Percentiles rank a stretch among this genome's conserved stretches.
Conservation (phyloP, 2,113 vertebrate species). For the Pipra filicauda region DNA sequence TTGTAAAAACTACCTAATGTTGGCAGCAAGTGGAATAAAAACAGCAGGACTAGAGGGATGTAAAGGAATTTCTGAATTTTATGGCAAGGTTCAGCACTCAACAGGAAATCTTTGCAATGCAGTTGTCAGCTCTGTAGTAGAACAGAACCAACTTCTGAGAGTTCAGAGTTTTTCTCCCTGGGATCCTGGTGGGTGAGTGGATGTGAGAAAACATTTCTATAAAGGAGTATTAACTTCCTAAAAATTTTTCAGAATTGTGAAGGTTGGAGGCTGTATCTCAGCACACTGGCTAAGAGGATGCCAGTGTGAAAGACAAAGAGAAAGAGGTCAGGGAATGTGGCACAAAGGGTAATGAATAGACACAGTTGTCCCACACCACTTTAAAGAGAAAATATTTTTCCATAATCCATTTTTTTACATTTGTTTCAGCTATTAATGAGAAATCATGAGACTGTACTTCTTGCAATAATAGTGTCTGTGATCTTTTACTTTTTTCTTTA, state of each 20-base stretch:
- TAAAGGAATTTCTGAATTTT: slow-evolving; percentile 20
- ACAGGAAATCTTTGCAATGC: neutral
- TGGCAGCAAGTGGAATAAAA: slow-evolving; percentile 1
- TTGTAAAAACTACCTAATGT: neutral
- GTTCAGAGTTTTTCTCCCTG: neutral
- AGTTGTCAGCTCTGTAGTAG: neutral
- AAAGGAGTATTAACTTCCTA: neutral
- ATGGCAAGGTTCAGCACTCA: neutral
- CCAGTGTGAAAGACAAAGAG: neutral
- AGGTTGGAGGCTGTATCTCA: neutral
- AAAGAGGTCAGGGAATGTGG: neutral
- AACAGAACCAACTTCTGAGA: neutral
- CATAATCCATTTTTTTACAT: neutral
- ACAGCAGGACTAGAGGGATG: neutral
- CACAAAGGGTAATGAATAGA: neutral
- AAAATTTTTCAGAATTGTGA: neutral
- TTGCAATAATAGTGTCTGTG: neutral
- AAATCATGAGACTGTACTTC: neutral
- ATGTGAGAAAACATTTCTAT: neutral
- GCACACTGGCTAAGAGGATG: neutral
- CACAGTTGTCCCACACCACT: neutral
- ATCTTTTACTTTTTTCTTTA: neutral
- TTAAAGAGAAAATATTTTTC: neutral
- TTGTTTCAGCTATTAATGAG: neutral
- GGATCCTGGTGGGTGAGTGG: neutral